phyloP scores from a whole-genome alignment of 1,140 invertebrate genomes.

The Aplysia californica region DNA sequence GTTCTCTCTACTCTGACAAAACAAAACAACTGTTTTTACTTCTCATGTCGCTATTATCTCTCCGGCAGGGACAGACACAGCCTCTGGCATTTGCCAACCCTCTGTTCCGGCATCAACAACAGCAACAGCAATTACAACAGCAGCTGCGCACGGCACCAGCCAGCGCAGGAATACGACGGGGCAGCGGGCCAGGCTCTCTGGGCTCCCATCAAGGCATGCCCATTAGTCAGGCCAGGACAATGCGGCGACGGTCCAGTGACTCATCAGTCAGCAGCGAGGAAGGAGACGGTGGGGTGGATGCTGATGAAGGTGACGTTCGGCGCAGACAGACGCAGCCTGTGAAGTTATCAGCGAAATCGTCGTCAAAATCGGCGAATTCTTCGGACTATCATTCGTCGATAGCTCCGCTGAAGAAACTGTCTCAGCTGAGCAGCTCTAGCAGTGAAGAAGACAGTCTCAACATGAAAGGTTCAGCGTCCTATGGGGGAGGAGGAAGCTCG shows the following conservation, averaged over 20 bases:
- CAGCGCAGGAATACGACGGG: too few relatives aligned
- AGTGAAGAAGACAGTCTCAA: constrained; percentile 47
- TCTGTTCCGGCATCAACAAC: constrained; percentile 73
- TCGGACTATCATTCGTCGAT: constrained; percentile 21
- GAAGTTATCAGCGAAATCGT: too few relatives aligned
- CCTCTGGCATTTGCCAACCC: constrained; percentile 90
- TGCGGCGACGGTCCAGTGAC: constrained; percentile 15
- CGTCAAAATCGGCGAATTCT: constrained; percentile 15
- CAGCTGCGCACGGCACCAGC: background rate
- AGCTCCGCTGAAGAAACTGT: constrained; percentile 51
- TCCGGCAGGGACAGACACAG: constrained; percentile 59
- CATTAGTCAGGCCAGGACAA: constrained; percentile 1
- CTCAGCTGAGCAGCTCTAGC: constrained; percentile 58
- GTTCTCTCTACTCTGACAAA: too few relatives aligned
- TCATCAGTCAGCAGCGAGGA: constrained; percentile 53
- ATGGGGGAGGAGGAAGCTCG: background rate
- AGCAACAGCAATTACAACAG: background rate
- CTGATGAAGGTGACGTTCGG: background rate
- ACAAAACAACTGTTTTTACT: too few relatives aligned
- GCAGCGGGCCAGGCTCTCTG: constrained; percentile 39
- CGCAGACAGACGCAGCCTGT: constrained; percentile 36
- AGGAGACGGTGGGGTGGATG: constrained; percentile 31
- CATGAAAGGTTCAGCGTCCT: too few relatives aligned
- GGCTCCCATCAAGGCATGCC: constrained; percentile 10
- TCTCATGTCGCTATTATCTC: too few relatives aligned